A percentile compares a stretch with the other conserved stretches of the same genome.
Conservation (phyloP, 2,113 vertebrate species). For the Elephantulus edwardii region DNA sequence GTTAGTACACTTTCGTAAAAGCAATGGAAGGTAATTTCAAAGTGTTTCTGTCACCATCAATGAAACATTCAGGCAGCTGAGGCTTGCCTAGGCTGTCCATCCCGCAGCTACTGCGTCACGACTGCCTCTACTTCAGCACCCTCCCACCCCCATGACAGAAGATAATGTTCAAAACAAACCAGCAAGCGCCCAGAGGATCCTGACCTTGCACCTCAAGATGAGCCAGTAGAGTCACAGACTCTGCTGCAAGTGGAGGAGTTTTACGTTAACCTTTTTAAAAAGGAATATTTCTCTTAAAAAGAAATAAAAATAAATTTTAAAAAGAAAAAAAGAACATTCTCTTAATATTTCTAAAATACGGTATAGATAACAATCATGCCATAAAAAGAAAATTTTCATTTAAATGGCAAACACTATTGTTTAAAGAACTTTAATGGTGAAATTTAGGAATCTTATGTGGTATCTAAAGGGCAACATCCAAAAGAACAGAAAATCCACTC, state of each 20-base stretch:
- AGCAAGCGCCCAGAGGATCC: not conserved
- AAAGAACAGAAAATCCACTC: not conserved
- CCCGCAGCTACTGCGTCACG: not conserved
- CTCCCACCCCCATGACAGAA: not conserved
- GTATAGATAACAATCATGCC: not conserved
- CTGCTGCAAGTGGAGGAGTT: not conserved
- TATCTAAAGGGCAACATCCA: not conserved
- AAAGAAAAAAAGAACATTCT: too few relatives aligned
- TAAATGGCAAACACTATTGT: not conserved
- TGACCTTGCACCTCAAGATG: not conserved
- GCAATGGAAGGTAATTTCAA: accelerated
- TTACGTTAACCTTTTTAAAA: not conserved
- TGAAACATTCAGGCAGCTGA: not conserved
- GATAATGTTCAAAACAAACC: not conserved
- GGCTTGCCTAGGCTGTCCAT: not conserved
- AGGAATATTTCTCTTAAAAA: not conserved
- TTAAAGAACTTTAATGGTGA: not conserved
- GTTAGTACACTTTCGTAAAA: not conserved
- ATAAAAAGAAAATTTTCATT: not conserved
- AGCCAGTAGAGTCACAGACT: not conserved
- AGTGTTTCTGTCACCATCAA: not conserved
- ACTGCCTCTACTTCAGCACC: not conserved
- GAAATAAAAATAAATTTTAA: not conserved
- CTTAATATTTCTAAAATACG: too few relatives aligned
- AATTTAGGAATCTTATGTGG: not conserved